Conservation (phyloP, 2,113 vertebrate genomes). For the Callithrix jacchus region DNA sequence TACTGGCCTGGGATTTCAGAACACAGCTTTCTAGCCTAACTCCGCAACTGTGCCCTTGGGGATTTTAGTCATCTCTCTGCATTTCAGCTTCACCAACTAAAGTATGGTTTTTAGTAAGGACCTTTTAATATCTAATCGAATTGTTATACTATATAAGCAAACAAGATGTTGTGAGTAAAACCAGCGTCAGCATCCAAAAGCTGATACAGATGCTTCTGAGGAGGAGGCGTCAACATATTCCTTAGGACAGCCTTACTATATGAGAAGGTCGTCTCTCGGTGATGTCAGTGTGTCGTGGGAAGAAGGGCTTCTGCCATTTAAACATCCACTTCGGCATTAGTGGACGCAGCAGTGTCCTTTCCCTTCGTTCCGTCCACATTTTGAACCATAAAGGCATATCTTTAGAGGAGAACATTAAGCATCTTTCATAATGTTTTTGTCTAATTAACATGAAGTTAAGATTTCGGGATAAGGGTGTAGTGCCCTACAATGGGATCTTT, state of each 20-base stretch:
- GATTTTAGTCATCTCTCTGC: not conserved
- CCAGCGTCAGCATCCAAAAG: not conserved
- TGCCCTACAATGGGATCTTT: not conserved
- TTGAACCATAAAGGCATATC: not conserved
- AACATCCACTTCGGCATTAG: accelerated
- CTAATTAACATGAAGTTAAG: not conserved
- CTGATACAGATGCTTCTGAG: not conserved
- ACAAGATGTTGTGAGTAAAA: not conserved
- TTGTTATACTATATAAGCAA: not conserved
- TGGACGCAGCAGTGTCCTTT: not conserved
- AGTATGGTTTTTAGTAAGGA: not conserved
- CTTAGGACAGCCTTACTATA: not conserved
- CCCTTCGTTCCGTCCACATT: not conserved
- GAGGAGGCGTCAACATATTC: accelerated
- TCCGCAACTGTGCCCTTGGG: not conserved
- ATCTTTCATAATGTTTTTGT: not conserved
- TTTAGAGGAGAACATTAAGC: not conserved
- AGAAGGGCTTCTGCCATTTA: not conserved
- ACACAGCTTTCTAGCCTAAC: not conserved
- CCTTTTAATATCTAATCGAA: not conserved
- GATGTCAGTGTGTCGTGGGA: accelerated
- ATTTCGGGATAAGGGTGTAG: not conserved
- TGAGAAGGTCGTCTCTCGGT: not conserved
- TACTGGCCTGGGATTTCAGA: not conserved
- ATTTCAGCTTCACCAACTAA: not conserved